Conservation (phyloP, 2,797 vertebrate species). For the Chaenodraco wilsoni region DNA sequence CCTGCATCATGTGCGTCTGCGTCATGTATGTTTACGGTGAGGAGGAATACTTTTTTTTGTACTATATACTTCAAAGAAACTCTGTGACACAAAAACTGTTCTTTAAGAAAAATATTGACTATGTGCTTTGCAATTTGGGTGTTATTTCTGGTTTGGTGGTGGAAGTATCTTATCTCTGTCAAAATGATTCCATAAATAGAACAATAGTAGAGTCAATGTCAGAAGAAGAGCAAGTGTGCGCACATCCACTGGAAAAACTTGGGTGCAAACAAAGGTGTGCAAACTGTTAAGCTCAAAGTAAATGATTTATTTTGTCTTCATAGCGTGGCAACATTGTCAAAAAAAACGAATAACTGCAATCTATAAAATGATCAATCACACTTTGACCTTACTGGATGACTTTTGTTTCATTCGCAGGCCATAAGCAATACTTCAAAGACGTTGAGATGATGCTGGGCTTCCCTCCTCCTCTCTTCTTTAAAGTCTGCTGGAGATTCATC, state of each 20-base stretch:
- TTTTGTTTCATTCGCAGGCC: slow-evolving; percentile 79
- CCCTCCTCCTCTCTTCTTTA: slow-evolving; percentile 96
- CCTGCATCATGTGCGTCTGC: slow-evolving; percentile 98
- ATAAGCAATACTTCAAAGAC: slow-evolving; percentile 95
- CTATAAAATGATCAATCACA: too few species aligned
- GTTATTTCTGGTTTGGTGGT: neutral
- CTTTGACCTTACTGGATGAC: neutral
- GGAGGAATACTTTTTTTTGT: slow-evolving; percentile 47
- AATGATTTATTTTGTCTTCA: too few species aligned
- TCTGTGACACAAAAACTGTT: neutral
- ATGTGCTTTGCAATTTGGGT: too few species aligned
- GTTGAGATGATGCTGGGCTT: slow-evolving; percentile 99
- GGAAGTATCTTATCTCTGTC: neutral
- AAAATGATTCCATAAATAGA: neutral
- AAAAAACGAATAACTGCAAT: neutral
- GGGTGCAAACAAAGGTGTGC: too few species aligned
- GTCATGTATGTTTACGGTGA: slow-evolving; percentile 98
- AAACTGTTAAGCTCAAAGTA: too few species aligned
- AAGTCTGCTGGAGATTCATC: slow-evolving; percentile 98
- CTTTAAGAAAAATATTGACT: too few species aligned
- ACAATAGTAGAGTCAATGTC: neutral
- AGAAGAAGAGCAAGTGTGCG: too few species aligned
- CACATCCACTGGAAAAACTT: too few species aligned
- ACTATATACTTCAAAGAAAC: neutral
- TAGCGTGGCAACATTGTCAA: too few species aligned